Conservation (phyloP, 2,888 invertebrate species). For the Gryllus longicercus region DNA sequence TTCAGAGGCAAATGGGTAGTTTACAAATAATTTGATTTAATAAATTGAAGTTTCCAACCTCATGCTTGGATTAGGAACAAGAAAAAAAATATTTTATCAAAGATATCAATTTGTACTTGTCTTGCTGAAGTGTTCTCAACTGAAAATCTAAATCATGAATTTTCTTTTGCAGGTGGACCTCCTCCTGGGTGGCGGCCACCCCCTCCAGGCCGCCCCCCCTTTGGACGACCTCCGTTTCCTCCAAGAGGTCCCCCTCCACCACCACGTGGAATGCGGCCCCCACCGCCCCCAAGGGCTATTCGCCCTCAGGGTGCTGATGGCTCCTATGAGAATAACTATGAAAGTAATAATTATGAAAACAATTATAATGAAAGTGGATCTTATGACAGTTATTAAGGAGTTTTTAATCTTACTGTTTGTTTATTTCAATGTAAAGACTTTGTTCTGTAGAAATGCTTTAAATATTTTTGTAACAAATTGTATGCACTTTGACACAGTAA, state of each 20-base stretch:
- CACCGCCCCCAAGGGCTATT: constrained; percentile 37
- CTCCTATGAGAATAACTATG: constrained; percentile 36
- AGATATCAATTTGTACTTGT: too few relatives aligned
- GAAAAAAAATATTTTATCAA: too few relatives aligned
- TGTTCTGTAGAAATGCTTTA: too few relatives aligned
- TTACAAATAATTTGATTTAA: too few relatives aligned
- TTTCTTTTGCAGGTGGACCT: constrained; percentile 47
- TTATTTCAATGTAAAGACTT: too few relatives aligned
- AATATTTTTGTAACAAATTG: too few relatives aligned
- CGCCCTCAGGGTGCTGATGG: constrained; percentile 21
- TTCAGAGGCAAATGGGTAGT: too few relatives aligned
- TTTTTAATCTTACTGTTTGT: too few relatives aligned
- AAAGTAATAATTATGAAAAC: constrained; percentile 32
- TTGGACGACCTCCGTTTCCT: constrained; percentile 57
- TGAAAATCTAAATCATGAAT: neutral
- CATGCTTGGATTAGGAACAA: too few relatives aligned
- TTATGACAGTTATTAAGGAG: constrained; percentile 28
- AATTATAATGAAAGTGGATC: constrained; percentile 32
- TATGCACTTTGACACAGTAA: too few relatives aligned
- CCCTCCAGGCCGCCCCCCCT: constrained; percentile 54
- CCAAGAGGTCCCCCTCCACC: constrained; percentile 71
- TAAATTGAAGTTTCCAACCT: too few relatives aligned
- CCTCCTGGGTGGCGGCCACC: constrained; percentile 67
- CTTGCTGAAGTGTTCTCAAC: too few relatives aligned
- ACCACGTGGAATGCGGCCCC: constrained; percentile 49